Base-by-base conservation (phyloP, 2,797 vertebrate genomes). In the Chiloscyllium punctatum region DNA sequence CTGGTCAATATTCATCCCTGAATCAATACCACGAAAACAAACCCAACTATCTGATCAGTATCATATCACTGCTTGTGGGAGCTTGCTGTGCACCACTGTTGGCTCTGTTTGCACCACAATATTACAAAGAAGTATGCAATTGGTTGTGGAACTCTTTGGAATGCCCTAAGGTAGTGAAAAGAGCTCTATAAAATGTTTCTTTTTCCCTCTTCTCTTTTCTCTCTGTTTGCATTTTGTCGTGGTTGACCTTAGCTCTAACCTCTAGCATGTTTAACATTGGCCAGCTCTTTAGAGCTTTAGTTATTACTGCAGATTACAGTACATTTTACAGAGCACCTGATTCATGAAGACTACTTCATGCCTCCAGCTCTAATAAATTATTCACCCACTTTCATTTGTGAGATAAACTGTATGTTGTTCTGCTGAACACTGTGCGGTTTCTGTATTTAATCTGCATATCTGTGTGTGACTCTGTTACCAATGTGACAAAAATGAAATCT, bases 401-500 rank as follows among this genome's bases (percentile, higher is more conserved):
- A 94, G 92, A 25, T 48, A 42, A 91, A n/a, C n/a, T 94, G 4
- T 42, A 69, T 94, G 51, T 51, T 18, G 23, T 94, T 74, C 23
- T 8, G 15, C 30, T 57, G 51, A 53, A 27, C 25, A 4, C 87
- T 71, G 69, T 51, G 66, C 7, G 69, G 18, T 48, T 94, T 74
- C 92, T 94, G 92, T 71, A 94, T 42, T 94, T 94, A 71, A 94
- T 94, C 42, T 27, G 42, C 30, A 71, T 94, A 94, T n/a, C 37
- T 48, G 33, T 69, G 23, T 94, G 62, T 48, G 25, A 48, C 9
- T 25, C 16, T 72, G 27, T 94, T 72, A 94, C 30, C 42, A 94
- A 3, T 4, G 21, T 27, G 42, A 4, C 4, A 33, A 72, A 33
- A 94, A 51, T 94, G 11, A 51, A 72, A 74, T 94, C 27, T 48